phyloP scores from a whole-genome alignment of 2,797 vertebrate genomes.

The Synanceia verrucosa region DNA sequence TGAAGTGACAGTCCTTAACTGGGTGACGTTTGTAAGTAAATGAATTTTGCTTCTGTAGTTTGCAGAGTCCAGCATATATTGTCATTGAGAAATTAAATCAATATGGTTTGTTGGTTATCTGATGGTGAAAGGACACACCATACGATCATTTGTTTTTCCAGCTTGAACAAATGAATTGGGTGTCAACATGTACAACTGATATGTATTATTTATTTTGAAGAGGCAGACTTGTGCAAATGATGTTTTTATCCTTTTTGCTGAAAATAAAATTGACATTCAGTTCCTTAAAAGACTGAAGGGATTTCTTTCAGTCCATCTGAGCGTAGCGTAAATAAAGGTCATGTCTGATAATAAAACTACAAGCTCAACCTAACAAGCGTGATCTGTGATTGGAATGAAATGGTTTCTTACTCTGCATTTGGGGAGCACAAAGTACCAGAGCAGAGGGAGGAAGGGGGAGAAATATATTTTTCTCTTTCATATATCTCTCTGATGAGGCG shows the following conservation, averaged over 20 bases:
- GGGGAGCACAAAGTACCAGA: slow-evolving; percentile 15
- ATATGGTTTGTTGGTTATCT: slow-evolving; percentile 57
- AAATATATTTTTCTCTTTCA: slow-evolving; percentile 27
- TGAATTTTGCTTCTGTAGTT: slow-evolving; percentile 73
- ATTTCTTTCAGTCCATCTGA: slow-evolving; percentile 39
- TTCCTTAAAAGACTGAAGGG: slow-evolving; percentile 64
- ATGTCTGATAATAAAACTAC: not conserved
- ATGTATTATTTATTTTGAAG: slow-evolving; percentile 81
- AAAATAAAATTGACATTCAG: slow-evolving; percentile 82
- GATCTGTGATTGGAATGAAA: slow-evolving; percentile 6
- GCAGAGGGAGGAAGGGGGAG: not conserved
- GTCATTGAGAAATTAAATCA: slow-evolving; percentile 60
- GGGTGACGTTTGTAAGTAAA: slow-evolving; percentile 67
- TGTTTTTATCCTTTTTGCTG: slow-evolving; percentile 82
- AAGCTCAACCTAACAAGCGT: slow-evolving; percentile 2
- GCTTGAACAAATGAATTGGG: slow-evolving; percentile 64
- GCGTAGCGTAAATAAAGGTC: not conserved
- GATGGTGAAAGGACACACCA: slow-evolving; percentile 64
- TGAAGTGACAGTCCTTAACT: slow-evolving; percentile 44
- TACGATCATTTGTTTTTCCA: slow-evolving; percentile 66
- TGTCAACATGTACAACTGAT: slow-evolving; percentile 74
- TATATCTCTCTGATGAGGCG: slow-evolving; percentile 46
- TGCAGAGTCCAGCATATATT: slow-evolving; percentile 64
- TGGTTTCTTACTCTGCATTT: not conserved
- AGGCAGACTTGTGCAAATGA: slow-evolving; percentile 77